Base-by-base conservation (phyloP, 1,140 invertebrate species). In the Neomicropteryx cornuta region DNA sequence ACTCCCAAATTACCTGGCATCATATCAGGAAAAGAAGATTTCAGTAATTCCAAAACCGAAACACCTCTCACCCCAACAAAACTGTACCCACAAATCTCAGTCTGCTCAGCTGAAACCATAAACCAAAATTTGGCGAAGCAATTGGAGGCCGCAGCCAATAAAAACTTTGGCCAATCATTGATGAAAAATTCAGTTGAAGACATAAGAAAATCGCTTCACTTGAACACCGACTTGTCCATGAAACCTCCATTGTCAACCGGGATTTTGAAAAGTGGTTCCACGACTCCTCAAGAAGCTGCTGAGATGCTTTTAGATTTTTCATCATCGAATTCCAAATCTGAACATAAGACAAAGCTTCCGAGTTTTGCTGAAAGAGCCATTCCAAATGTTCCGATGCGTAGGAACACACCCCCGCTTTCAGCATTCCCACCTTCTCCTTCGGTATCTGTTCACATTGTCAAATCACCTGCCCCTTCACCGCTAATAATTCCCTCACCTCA, bases 381-480 rank as follows among this genome's bases (percentile, higher is more conserved):
- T 46, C 49, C 64, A 45, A 52, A 66, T 3, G 55, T 70, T 39
- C 67, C 71, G 5, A 56, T 70, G 0, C 61, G 68, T 3, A 63
- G 69, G 29, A 72, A 71, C 11, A 69, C 71, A 3, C 68, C 70
- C 38, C 72, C 71, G 1, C 54, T 60, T 0, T 53, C 58, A 3
- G 55, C 64, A 6, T 71, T 69, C 44, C 70, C 77, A 11, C 60
- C 68, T 2, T 79, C 79, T 23, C 81, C 82, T 1, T 82, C 80
- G 3, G 73, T 84, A 2, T 79, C 78, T 22, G 69, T 87, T 33
- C 82, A 84, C 53, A 79, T 87, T 36, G 76, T 85, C 5, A 86
- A 86, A 51, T 84, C 81, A 37, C 82, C 82, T 2, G 79, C 77
- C 1, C 79, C 81, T 0, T 79, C 77, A 11, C 80, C 79, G 0